Base-by-base conservation (phyloP, 2,888 invertebrate species). In the Dolichopus griseipennis region DNA sequence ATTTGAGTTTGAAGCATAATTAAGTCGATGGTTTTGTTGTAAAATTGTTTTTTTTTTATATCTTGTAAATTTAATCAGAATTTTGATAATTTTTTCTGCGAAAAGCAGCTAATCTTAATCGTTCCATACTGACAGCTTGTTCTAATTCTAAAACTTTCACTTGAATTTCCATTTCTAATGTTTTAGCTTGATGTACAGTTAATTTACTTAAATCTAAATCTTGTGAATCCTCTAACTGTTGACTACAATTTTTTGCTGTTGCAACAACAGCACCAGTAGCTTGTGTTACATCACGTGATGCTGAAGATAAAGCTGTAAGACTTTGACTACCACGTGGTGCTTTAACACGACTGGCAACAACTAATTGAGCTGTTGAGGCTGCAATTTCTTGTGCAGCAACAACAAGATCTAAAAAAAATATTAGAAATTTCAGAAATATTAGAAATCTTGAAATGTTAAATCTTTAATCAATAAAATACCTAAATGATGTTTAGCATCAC, bases 361-460 rank as follows among this genome's bases (percentile, higher is more conserved):
- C 98, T 69, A 99, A 85, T 82, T 98, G 98, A 65, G 97, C 97
- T 1, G 98, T 98, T 73, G 91, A 94, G 70, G 94, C 97, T 68
- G 95, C 93, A 70, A 97, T 95, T 81, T 95, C 95, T 83, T 98
- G 97, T 27, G 98, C 96, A 9, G 97, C 97, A 0, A 96, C 98
- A 70, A 97, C 92, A 70, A 99, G 86, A 70, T 81, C 79, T 68
- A 52, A 52, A 18, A 52, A 18, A 18, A 18, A 52, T 6, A n/a
- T 52, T 52, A 52, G 2, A n/a, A 15, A 41, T 6, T 52, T 52
- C 15, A 2, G 6, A 52, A n/a, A n/a, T 18, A 52, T 6, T 52
- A 52, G 12, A 9, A 10, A 10, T 43, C 7, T 43, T 9, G 12
- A 43, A 9, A 43, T 52, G 18, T 52, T 52, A 52, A 18, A 10